Base-by-base conservation (phyloP, 1,140 invertebrate genomes). In the Camponotus vicinus region DNA sequence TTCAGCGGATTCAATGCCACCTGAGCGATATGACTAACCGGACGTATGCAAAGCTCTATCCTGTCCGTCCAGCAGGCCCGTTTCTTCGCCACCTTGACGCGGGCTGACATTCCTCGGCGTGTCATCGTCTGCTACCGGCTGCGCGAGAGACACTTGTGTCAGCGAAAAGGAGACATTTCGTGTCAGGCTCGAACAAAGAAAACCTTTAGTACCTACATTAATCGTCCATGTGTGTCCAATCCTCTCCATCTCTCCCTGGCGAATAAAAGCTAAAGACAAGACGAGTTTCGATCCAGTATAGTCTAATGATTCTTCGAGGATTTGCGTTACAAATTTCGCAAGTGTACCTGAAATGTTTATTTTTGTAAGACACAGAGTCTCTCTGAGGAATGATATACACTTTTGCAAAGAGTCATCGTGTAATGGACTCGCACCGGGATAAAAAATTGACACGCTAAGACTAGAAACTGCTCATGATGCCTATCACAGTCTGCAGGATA, bases 21-120 rank as follows among this genome's bases (percentile, higher is more conserved):
- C 75, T 85, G 87, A 90, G 49, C 79, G 88, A 89, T 90, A 89
- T 79, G 88, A 86, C 87, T 87, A 89, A 84, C 87, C 78, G 61
- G 61, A 86, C 88, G 76, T 77, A 86, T 77, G 76, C 86, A 86
- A 88, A 89, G 67, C 87, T 87, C 70, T 52, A 73, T 80, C 85
- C 57, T 67, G 67, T 63, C 70, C 71, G 79, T 76, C 57, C 61
- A 61, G 52, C 59, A 18, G 49, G 15, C 52, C 13, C 45, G 78
- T 67, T 75, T 55, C 73, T 73, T 27, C 73, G 37, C 34, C 76
- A 80, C 76, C 64, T 86, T 79, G 84, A 76, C 82, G 52, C 63
- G 63, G 75, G 55, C 57, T 71, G 64, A 83, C 85, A 84, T 86
- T 86, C 85, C 77, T 32, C 69, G 15, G 79, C 79, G 69, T 84